phyloP scores from a whole-genome alignment of 2,797 vertebrate species.

The Prunella strophiata region DNA sequence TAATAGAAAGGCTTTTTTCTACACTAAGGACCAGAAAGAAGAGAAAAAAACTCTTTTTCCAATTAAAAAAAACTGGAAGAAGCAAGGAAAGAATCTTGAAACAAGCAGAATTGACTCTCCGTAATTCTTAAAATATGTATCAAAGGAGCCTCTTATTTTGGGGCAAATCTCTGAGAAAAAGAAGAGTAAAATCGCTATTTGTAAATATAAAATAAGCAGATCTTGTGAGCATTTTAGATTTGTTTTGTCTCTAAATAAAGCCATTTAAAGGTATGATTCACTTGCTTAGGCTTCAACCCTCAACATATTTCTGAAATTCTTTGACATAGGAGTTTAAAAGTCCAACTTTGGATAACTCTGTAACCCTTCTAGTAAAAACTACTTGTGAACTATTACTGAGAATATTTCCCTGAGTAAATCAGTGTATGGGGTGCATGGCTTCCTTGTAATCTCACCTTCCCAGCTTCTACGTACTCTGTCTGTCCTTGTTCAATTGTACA shows the following conservation, averaged over 20 bases:
- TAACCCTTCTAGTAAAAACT: not conserved
- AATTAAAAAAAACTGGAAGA: not conserved
- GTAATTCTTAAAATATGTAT: conserved; percentile 1
- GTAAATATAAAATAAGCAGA: not conserved
- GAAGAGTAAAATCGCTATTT: not conserved
- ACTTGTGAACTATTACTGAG: not conserved
- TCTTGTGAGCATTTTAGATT: not conserved
- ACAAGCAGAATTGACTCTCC: not conserved
- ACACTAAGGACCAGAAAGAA: not conserved
- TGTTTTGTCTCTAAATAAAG: not conserved
- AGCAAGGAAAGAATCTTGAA: conserved; percentile 3
- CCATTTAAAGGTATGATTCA: not conserved
- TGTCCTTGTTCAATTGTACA: not conserved
- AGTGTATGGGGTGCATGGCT: not conserved
- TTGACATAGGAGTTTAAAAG: not conserved
- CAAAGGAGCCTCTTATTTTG: not conserved
- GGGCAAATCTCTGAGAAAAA: not conserved
- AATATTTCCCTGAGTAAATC: not conserved
- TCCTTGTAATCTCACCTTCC: not conserved
- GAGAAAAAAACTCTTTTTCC: not conserved
- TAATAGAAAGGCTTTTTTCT: conserved; percentile 8
- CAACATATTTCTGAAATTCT: not conserved
- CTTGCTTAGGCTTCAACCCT: not conserved
- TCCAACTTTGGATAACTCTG: not conserved
- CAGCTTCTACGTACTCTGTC: not conserved